Evolutionary conservation across 2,797 vertebrate genomes (phyloP), one percentile per base, ranked within the genome.

Genomic region (Scolopax bukidnonensis): DNA sequence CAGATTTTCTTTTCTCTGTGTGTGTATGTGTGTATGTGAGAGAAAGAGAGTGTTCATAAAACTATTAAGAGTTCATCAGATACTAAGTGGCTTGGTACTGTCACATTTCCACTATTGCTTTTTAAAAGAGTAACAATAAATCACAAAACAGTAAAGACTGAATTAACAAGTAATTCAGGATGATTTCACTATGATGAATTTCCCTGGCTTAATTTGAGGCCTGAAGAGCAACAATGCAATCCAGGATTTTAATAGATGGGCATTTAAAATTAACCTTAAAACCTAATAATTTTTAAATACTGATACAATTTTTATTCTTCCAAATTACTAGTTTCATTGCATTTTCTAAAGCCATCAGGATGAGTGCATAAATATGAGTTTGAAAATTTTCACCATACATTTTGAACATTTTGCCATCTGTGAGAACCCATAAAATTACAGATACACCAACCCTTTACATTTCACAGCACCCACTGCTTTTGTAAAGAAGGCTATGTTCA

Each of bases 351-450:
- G 68, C 24, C 68, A 74, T 48, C n/a, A 87, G 12, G 21, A 92
- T 78, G 50, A 91, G 38, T 83, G 24, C 33, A 89, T 45, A 95
- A 96, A 75, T 23, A 70, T 0, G 1, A 90, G 16, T 53, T 10
- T 4, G 7, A 86, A 92, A 74, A 71, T 81, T 80, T 87, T 78
- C 69, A 85, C 13, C 69, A 83, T 43, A 43, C 41, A 43, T 43
- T 43, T 43, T 43, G 32, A 75, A 78, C 68, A 92, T 54, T 84
- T 78, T 91, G 45, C 76, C 69, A 65, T 81, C 82, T 92, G 73
- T 81, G 73, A 87, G 48, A 87, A 93, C 85, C 36, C n/a, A 89
- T 47, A 77, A 90, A 83, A 80, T 82, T 84, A 61, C 48, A 75
- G 80, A 78, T 48, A 77, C 13, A 77, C 32, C 23, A 90, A 63